These are phyloP conservation scores for Drosophila greeni DNA, from an alignment of 2,888 invertebrate species.

Conservation along the genomic window DNA sequence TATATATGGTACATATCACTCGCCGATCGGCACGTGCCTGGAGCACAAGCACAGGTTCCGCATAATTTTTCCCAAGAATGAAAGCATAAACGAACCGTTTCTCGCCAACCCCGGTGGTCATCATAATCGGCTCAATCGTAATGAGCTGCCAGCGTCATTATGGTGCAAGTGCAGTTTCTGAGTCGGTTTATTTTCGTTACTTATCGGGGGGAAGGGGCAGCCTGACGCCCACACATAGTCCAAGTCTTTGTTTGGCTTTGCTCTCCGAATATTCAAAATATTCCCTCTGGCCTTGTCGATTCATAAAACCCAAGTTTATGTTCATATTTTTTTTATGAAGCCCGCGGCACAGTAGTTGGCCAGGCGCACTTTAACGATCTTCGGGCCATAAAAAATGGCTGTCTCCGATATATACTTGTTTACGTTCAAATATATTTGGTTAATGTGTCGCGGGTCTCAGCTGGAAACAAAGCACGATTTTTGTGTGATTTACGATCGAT, in stretches of 20 bases:
- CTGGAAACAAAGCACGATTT: conserved; percentile 17
- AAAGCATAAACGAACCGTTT: conserved; percentile 69
- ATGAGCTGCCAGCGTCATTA: conserved; percentile 10
- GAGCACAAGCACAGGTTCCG: conserved; percentile 67
- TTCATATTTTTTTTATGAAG: conserved; percentile 33
- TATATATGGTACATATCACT: conserved; percentile 20
- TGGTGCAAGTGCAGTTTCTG: conserved; percentile 52
- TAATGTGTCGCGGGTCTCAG: conserved; percentile 19
- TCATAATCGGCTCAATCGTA: conserved; percentile 32
- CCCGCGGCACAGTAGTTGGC: conserved; percentile 40
- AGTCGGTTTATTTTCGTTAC: conserved; percentile 63
- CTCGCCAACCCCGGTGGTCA: conserved; percentile 60
- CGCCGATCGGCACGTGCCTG: conserved; percentile 65
- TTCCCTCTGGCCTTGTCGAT: conserved; percentile 30
- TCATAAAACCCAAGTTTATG: conserved; percentile 32
- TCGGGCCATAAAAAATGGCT: conserved; percentile 16
- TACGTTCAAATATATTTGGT: conserved; percentile 21
- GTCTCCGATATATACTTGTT: neutral
- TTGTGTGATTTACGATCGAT: conserved; percentile 39
- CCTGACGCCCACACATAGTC: conserved; percentile 28
- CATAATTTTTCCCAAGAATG: conserved; percentile 70
- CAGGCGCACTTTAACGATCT: conserved; percentile 26
- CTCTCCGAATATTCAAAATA: neutral
- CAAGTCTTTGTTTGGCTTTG: conserved; percentile 28
- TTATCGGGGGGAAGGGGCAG: conserved; percentile 17